Base-by-base conservation (phyloP, 2,888 invertebrate genomes). In the Drosophila colorata region DNA sequence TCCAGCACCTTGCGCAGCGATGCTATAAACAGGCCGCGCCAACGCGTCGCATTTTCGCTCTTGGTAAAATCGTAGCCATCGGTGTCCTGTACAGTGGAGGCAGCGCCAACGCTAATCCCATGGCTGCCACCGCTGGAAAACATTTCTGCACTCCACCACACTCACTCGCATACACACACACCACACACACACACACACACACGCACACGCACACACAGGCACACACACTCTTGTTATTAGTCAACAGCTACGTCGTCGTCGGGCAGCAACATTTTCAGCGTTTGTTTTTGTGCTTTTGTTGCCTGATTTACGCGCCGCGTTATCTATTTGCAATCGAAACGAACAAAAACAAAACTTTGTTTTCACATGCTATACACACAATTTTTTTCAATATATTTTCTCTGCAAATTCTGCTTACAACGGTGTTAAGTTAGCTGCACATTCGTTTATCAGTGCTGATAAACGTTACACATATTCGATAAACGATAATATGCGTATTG, bases 1-100 rank as follows among this genome's bases (percentile, higher is more conserved):
- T 97, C 96, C 93, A 98, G 93, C 78, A 98, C 97, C 96, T 97
- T 97, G 93, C 95, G 95, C 89, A 98, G 94, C 52, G 98, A 95
- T 90, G 95, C 95, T 91, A 97, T 95, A 93, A 98, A 96, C 79
- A 98, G 94, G 78, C 98, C 97, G 91, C 96, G 96, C 98, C 98
- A 98, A 94, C 98, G 98, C 84, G 95, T 94, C 87, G 95, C 95
- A 93, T 97, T 98, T 93, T 97, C 97, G 91, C 95, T 96, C 92
- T 96, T 96, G 92, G 95, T 95, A 93, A 97, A 98, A 94, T 98
- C 97, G 93, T 91, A 92, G 31, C 92, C 92, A 74, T 88, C 87
- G 44, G 73, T 75, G 47, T 88, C 79, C 74, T 89, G 66, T 48
- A 80, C 74, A 46, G 75, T 71, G 48, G 78, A 74, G 47, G 73